phyloP scores from a whole-genome alignment of 37 sponge, comb jelly and placozoan genomes.

The Halisarca cf. caerulea region DNA sequence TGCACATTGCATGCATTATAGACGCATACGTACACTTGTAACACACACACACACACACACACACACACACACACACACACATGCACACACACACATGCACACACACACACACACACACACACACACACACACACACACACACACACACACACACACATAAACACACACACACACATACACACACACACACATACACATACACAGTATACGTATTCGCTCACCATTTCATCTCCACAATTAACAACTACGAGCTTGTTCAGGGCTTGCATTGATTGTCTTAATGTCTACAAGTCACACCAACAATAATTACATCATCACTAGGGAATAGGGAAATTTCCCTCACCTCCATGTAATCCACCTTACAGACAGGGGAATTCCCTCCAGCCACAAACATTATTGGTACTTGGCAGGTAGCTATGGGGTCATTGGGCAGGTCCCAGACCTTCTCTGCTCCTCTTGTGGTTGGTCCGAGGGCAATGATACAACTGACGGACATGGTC shows the following conservation, averaged over 20 bases:
- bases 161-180: background rate
- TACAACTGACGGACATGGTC: slow-evolving; percentile 33
- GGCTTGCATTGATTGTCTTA: slow-evolving; percentile 35
- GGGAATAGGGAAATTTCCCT: background rate
- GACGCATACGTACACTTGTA: too few species aligned
- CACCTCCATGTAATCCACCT: slow-evolving; percentile 55
- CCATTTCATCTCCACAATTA: slow-evolving; percentile 70
- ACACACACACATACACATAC: background rate
- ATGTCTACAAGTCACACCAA: slow-evolving; percentile 28
- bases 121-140: too few species aligned
- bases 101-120: too few species aligned
- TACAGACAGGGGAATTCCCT: background rate
- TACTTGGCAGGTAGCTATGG: slow-evolving; percentile 43
- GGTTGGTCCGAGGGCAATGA: slow-evolving; percentile 63
- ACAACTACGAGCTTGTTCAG: slow-evolving; percentile 46
- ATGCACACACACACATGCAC: too few species aligned
- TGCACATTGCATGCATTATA: background rate
- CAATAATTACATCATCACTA: background rate
- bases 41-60: too few species aligned
- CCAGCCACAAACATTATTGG: slow-evolving; percentile 55
- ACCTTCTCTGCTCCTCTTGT: slow-evolving; percentile 27
- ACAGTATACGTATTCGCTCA: background rate
- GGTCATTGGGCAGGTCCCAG: slow-evolving; percentile 47
- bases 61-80: too few species aligned
- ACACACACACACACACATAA: background rate